Evolutionary conservation across 2,797 vertebrate species (phyloP).

Genomic region (Mionectes olivaceus): DNA sequence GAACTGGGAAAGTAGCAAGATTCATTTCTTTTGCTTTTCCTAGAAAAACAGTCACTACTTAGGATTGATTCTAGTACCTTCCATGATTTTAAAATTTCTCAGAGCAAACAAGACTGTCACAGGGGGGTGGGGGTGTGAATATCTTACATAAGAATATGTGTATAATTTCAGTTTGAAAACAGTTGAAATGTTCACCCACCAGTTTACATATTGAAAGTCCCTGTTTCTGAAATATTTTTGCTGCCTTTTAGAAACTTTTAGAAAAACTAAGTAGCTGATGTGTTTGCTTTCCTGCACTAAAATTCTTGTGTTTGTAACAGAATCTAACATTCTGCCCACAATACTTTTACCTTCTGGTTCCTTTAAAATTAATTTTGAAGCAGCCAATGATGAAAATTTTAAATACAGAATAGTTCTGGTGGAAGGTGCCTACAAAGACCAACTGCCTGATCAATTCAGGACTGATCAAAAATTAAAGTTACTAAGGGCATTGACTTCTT

Average conservation of each 20-base stretch:
- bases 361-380: neutral
- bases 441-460: neutral
- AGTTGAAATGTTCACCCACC: neutral
- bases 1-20: neutral
- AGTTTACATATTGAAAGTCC: neutral
- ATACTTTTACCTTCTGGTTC: neutral
- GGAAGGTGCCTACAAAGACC: neutral
- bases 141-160: neutral
- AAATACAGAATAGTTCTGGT: neutral
- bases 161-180: neutral
- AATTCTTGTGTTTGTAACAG: neutral
- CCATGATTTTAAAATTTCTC: neutral
- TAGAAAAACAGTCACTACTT: neutral
- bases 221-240: neutral
- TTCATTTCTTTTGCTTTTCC: neutral
- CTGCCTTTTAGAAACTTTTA: neutral
- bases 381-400: neutral
- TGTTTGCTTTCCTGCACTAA: neutral
- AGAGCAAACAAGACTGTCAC: neutral
- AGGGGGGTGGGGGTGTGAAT: rapidly evolving
- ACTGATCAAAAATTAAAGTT: neutral
- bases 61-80: neutral
- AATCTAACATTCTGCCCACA: neutral
- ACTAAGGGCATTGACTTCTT: neutral
- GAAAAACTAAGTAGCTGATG: neutral